Conservation (phyloP, 92 coral and sea anemone species). For the Porites divaricata region DNA sequence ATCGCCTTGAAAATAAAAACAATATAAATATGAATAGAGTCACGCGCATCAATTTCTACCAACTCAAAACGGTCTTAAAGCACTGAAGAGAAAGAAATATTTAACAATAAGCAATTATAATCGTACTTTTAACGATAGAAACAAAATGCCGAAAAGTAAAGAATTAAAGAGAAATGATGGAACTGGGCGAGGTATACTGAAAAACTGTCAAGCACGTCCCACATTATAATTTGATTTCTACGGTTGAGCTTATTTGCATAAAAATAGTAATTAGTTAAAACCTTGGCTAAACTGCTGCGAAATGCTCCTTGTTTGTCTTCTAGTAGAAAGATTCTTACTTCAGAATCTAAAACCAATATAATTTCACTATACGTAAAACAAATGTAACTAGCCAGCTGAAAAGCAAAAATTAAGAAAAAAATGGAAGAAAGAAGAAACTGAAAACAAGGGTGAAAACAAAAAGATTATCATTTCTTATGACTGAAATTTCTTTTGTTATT, state of each 20-base stretch:
- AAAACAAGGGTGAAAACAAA: not conserved
- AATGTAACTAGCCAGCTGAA: not conserved
- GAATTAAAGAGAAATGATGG: not conserved
- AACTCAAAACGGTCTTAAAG: too few relatives aligned
- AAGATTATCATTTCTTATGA: not conserved
- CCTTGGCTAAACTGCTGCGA: not conserved
- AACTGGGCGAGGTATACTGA: not conserved
- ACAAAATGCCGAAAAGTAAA: not conserved
- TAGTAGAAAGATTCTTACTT: not conserved
- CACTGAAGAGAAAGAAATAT: too few relatives aligned
- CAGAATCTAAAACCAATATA: too few relatives aligned
- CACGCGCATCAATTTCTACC: too few relatives aligned
- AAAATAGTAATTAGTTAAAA: not conserved
- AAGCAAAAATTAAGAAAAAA: too few relatives aligned
- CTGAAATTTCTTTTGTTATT: not conserved
- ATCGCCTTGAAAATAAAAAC: not conserved
- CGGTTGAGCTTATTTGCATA: not conserved
- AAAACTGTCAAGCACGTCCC: not conserved
- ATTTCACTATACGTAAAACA: not conserved
- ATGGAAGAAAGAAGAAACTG: too few relatives aligned
- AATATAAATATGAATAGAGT: too few relatives aligned
- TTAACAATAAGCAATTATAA: too few relatives aligned
- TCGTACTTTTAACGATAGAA: not conserved
- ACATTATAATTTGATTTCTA: not conserved
- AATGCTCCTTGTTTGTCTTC: too few relatives aligned